phyloP scores from a whole-genome alignment of 2,797 vertebrate species.

The Anomalospiza imberbis region DNA sequence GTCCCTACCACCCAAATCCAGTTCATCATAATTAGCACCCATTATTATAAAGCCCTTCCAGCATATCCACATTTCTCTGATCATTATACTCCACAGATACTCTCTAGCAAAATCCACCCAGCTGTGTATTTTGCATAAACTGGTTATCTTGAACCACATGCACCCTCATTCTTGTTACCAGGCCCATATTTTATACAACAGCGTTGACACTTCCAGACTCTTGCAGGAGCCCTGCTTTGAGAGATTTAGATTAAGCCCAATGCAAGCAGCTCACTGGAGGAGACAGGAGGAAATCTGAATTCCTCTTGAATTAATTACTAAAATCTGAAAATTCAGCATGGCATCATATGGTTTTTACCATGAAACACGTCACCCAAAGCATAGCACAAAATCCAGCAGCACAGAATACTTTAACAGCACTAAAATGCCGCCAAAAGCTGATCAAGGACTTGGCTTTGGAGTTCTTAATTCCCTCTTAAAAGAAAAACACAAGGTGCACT shows the following conservation, averaged over 20 bases:
- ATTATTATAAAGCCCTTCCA: not conserved
- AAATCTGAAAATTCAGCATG: not conserved
- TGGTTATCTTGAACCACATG: slow-evolving; percentile 25
- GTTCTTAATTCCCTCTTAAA: not conserved
- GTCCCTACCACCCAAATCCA: slow-evolving; percentile 24
- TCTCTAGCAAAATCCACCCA: not conserved
- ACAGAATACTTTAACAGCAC: not conserved
- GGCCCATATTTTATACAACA: not conserved
- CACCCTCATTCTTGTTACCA: not conserved
- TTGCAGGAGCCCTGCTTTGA: not conserved
- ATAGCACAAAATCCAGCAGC: not conserved
- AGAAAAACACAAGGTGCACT: not conserved
- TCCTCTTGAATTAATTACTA: not conserved
- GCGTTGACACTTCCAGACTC: not conserved
- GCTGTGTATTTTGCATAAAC: slow-evolving; percentile 38
- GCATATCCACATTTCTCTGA: slow-evolving; percentile 22
- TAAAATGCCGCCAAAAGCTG: not conserved
- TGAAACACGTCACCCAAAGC: not conserved
- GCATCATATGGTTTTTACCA: not conserved
- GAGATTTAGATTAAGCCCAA: slow-evolving; percentile 9
- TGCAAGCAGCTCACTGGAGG: not conserved
- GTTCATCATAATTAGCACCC: not conserved
- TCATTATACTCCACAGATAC: not conserved
- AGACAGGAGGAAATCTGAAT: not conserved
- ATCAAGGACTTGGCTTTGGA: not conserved